Percentiles rank a stretch among this genome's conserved stretches.
phyloP scores from a whole-genome alignment of 2,888 invertebrate genomes.

The Drosophila kambysellisi region DNA sequence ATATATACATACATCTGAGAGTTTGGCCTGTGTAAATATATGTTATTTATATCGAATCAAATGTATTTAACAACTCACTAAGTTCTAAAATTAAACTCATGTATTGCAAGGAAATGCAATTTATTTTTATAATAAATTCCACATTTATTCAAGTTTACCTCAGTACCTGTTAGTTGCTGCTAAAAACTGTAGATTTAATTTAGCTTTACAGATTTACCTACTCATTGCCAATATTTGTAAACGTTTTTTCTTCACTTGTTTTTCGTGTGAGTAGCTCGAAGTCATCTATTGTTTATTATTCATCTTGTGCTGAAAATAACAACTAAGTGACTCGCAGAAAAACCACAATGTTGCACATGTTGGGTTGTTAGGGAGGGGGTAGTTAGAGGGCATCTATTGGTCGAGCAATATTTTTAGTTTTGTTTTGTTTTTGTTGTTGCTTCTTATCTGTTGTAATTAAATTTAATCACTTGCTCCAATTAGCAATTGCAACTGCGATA shows the following conservation, averaged over 20 bases:
- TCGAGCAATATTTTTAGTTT: conserved; percentile 8
- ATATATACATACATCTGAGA: conserved; percentile 1
- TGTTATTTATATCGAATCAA: background rate
- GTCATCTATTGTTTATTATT: conserved; percentile 44
- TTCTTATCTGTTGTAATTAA: conserved; percentile 71
- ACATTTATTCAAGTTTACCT: background rate
- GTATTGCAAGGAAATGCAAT: background rate
- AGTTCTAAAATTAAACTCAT: background rate
- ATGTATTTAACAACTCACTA: background rate
- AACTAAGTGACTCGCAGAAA: conserved; percentile 40
- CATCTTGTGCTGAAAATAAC: conserved; percentile 18
- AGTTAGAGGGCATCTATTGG: conserved; percentile 10
- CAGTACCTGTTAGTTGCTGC: background rate
- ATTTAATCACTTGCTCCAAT: conserved; percentile 74
- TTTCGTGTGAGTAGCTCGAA: conserved; percentile 5
- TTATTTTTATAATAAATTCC: background rate
- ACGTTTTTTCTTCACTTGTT: conserved; percentile 17
- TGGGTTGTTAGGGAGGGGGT: background rate
- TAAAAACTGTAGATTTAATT: background rate
- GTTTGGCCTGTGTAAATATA: background rate
- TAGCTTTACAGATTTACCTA: background rate
- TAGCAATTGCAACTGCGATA: conserved; percentile 72
- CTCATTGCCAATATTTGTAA: conserved; percentile 17
- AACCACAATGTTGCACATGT: conserved; percentile 6
- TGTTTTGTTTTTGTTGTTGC: conserved; percentile 1